Conservation (phyloP, 2,888 invertebrate species). For the Drosophila nr. fundita region DNA sequence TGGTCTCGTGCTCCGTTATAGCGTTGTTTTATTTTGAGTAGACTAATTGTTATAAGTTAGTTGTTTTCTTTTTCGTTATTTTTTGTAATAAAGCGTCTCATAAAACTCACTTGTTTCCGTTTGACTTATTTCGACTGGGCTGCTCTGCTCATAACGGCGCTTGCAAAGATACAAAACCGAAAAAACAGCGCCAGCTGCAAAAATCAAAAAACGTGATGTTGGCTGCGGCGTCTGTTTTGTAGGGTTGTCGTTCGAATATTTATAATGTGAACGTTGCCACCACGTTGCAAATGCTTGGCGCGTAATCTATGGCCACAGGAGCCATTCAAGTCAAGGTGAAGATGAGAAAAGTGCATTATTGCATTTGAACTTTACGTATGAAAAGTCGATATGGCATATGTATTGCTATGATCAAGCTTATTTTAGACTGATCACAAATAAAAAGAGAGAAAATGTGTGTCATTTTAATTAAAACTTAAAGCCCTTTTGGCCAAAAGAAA, state of each 20-base stretch:
- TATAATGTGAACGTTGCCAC: conserved; percentile 32
- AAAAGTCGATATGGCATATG: not conserved
- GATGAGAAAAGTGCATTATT: conserved; percentile 8
- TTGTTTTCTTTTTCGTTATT: conserved; percentile 25
- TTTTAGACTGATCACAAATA: not conserved
- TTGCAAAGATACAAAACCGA: conserved; percentile 72
- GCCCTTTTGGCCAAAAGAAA: not conserved
- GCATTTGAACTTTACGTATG: conserved; percentile 47
- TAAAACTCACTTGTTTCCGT: conserved; percentile 58
- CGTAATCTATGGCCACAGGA: no score
- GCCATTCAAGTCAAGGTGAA: not conserved
- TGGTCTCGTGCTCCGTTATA: conserved; percentile 16
- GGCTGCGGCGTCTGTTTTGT: conserved; percentile 54
- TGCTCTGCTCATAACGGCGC: conserved; percentile 75
- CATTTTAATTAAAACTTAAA: not conserved
- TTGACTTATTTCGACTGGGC: conserved; percentile 67
- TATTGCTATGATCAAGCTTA: not conserved
- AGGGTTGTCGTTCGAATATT: conserved; percentile 39
- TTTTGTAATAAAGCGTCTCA: conserved; percentile 29
- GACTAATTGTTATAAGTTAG: conserved; percentile 15
- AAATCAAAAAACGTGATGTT: conserved; percentile 51
- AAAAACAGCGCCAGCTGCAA: conserved; percentile 72
- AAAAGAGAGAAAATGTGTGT: not conserved
- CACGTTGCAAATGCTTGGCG: not conserved
- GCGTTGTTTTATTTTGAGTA: conserved; percentile 27